Percentiles rank a stretch among this genome's conserved stretches.
These are phyloP conservation scores for Scarus forsteni DNA, from an alignment of 2,797 vertebrate genomes.

Conservation along the genomic window DNA sequence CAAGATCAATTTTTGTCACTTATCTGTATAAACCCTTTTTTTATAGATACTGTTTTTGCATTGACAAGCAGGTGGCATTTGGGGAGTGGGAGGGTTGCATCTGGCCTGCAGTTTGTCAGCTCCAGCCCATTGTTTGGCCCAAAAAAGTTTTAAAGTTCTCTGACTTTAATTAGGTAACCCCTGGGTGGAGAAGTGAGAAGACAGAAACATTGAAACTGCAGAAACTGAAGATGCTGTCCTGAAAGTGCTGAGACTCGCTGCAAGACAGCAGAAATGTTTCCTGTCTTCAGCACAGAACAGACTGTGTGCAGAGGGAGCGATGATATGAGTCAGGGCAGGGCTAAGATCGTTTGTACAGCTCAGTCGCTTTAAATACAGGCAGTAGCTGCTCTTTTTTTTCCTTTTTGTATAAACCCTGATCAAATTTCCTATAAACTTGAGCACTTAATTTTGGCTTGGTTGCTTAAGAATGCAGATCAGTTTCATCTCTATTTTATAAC, in stretches of 20 bases:
- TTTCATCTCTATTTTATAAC: background rate
- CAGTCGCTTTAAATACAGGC: constrained; percentile 1
- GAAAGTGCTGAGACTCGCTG: constrained; percentile 11
- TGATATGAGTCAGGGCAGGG: background rate
- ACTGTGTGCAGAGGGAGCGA: background rate
- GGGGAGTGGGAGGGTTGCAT: too few relatives aligned
- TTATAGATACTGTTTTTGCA: too few relatives aligned
- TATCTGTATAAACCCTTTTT: too few relatives aligned
- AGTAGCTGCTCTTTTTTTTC: background rate
- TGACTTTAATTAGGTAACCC: background rate
- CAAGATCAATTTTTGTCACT: too few relatives aligned
- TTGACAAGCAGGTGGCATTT: too few relatives aligned
- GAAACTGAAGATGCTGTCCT: background rate
- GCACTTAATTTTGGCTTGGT: constrained; percentile 9
- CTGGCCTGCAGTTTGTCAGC: too few relatives aligned
- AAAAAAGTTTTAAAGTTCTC: too few relatives aligned
- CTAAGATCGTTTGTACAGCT: background rate
- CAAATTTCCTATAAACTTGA: background rate
- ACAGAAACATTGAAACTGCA: background rate
- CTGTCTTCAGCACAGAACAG: background rate
- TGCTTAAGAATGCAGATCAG: constrained; percentile 9
- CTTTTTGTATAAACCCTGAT: too few relatives aligned
- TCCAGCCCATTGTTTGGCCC: too few relatives aligned
- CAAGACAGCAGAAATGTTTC: background rate
- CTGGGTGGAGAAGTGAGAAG: background rate